Percentiles rank a stretch among this genome's conserved stretches.
phyloP scores from a whole-genome alignment of 2,797 vertebrate genomes.

The Atherinosoma microstoma region DNA sequence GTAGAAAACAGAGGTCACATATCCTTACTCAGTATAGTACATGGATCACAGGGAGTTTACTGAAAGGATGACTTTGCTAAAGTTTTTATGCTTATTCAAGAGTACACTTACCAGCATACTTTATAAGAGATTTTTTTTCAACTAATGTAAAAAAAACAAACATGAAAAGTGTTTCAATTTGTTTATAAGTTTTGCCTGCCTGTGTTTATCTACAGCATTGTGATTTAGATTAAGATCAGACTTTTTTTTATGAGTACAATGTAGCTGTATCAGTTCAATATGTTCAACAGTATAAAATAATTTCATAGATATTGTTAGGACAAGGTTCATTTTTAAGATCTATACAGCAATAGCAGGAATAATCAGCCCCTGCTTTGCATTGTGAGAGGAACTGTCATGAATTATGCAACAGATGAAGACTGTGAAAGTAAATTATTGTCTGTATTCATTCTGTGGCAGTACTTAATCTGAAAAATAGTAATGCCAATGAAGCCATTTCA shows the following conservation, averaged over 20 bases:
- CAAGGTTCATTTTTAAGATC: constrained; percentile 50
- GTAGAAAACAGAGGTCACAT: no score
- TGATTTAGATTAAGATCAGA: neutral
- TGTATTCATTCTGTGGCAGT: constrained; percentile 14
- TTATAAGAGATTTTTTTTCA: no score
- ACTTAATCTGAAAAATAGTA: constrained; percentile 6
- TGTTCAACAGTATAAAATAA: constrained; percentile 31
- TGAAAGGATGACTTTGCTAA: no score
- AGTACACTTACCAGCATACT: no score
- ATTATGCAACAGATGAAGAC: constrained; percentile 62
- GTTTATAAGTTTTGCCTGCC: neutral
- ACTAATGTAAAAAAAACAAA: no score
- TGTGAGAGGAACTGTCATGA: constrained; percentile 50
- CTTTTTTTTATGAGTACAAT: neutral
- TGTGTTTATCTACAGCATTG: neutral
- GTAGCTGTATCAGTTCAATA: constrained; percentile 13
- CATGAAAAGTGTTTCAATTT: no score
- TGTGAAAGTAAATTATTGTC: constrained; percentile 41
- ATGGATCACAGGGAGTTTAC: no score
- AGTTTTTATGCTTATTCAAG: no score
- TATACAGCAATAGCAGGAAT: constrained; percentile 35
- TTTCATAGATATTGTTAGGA: constrained; percentile 39
- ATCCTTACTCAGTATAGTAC: no score
- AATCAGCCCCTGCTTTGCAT: constrained; percentile 35
- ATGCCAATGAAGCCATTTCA: constrained; percentile 7